Evolutionary conservation across 2,797 vertebrate genomes (phyloP), one percentile per base, ranked within the genome.

Genomic region (Pangasius mekongensis): DNA sequence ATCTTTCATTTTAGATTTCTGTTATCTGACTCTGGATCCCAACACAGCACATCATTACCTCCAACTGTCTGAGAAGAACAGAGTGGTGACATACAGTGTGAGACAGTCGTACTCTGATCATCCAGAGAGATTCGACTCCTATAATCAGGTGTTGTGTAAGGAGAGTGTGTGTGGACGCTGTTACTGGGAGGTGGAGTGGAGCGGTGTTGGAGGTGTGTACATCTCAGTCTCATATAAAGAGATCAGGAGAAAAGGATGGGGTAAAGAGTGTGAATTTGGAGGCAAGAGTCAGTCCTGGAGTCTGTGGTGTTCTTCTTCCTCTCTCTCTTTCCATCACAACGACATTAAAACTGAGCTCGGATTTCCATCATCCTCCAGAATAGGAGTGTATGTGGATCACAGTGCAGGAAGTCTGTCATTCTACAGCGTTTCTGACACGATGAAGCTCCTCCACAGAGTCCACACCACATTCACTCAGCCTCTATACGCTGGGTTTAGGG

Each of bases 151-250:
- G 47, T 78, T 78, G 76, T 33, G 49, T 56, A 78, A 78, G 6
- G 47, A 78, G 76, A 78, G 76, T 78, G 4, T 78, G 27, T 52
- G 76, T 78, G 52, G 36, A 62, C 60, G 60, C 60, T 10, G 60
- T 62, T 62, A 62, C 24, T 62, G 60, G 24, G 60, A 62, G 24
- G 30, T 33, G 43, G 47, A 78, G 27, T 14, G 27, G 76, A 78
- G n/a, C 3, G 49, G 76, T 27, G 47, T 5, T 52, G 47, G n/a
- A n/a, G n/a, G n/a, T n/a, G n/a, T 54, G 24, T 16, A 0, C 3
- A 14, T 78, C 8, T 52, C 76, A 78, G 49, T 54, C 43, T 78
- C 76, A 49, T 78, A 54, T 78, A 78, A 78, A 78, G 76, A 7
- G 1, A 78, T 78, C 76, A 54, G 76, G 11, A 78, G 76, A n/a